A percentile compares a stretch with the other conserved stretches of the same genome.
Evolutionary conservation across 23 tunicate genomes (phyloP).

Genomic region (Ascidia mentula): DNA sequence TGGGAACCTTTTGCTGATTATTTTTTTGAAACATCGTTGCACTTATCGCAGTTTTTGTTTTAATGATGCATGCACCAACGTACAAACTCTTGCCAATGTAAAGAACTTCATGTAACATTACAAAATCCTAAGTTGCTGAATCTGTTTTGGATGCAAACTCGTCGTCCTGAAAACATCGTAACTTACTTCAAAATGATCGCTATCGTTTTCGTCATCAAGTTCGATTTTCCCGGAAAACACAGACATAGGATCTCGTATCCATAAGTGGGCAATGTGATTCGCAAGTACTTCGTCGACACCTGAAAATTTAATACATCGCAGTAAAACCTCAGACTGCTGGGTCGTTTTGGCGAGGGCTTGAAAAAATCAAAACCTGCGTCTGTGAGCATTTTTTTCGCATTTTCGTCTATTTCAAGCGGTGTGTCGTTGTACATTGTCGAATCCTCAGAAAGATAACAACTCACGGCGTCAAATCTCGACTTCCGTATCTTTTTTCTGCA

Average conservation of each 20-base stretch:
- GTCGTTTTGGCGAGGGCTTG: too few relatives aligned
- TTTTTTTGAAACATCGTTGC: too few relatives aligned
- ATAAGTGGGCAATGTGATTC: constrained; percentile 78
- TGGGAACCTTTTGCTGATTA: too few relatives aligned
- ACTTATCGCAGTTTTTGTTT: too few relatives aligned
- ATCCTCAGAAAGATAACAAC: constrained; percentile 53
- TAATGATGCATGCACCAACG: too few relatives aligned
- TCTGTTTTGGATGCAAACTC: too few relatives aligned
- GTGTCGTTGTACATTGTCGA: constrained; percentile 62
- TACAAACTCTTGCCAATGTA: too few relatives aligned
- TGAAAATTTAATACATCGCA: neutral
- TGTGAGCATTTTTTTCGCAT: constrained; percentile 34
- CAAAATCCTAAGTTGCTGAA: too few relatives aligned
- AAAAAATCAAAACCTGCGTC: constrained; percentile 88
- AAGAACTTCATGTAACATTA: too few relatives aligned
- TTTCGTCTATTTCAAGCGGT: constrained; percentile 59
- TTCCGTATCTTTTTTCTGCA: constrained; percentile 50
- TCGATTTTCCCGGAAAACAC: constrained; percentile 71
- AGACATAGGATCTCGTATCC: constrained; percentile 83
- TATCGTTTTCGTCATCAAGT: constrained; percentile 58
- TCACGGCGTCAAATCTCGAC: constrained; percentile 82
- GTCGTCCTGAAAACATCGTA: too few relatives aligned
- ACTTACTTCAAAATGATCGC: constrained; percentile 80
- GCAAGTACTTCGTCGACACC: constrained; percentile 83
- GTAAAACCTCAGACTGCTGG: too few relatives aligned